Evolutionary conservation across 1,140 invertebrate species (phyloP), one percentile per base, ranked within the genome.

Genomic region (Telenomus remus): DNA sequence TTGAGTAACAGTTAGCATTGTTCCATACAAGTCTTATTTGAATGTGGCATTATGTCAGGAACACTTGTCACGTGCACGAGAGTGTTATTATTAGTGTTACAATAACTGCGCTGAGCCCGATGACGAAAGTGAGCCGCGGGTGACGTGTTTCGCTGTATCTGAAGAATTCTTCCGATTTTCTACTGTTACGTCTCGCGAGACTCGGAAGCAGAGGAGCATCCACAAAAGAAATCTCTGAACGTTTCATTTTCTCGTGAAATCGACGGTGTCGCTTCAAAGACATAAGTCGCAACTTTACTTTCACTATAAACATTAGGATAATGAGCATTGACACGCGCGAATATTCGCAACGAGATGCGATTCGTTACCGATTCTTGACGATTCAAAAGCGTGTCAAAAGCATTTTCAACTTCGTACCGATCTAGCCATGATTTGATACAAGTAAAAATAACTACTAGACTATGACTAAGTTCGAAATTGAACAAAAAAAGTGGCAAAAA

Each of bases 201-300:
- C 75, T 72, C 69, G 75, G 75, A 78, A 78, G 59, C 53, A 48
- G 49, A 11, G 9, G 37, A 19, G 48, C 66, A 47, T 71, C 53
- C 53, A 60, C 74, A 65, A 72, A 76, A 76, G 66, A 76, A 76
- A 76, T 72, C 56, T 64, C 60, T 27, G 19, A 59, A 12, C 74
- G 57, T 76, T 76, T 76, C 57, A 76, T 76, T 76, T 76, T 71
- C 68, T 76, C 61, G 68, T 72, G 63, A 71, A 76, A 71, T 71
- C 66, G 66, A 56, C 66, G 49, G 42, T 60, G 60, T 70, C 73
- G 54, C n/a, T 63, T 7, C 37, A 54, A 54, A 68, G 55, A 68
- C 74, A 70, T 57, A 65, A 72, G 57, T 63, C 66, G 65, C 60
- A 47, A 55, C 54, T 75, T n/a, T 42, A 70, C 73, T 77, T 77